Base-by-base conservation (phyloP, 2,888 invertebrate species). In the Cerastis leucographa region DNA sequence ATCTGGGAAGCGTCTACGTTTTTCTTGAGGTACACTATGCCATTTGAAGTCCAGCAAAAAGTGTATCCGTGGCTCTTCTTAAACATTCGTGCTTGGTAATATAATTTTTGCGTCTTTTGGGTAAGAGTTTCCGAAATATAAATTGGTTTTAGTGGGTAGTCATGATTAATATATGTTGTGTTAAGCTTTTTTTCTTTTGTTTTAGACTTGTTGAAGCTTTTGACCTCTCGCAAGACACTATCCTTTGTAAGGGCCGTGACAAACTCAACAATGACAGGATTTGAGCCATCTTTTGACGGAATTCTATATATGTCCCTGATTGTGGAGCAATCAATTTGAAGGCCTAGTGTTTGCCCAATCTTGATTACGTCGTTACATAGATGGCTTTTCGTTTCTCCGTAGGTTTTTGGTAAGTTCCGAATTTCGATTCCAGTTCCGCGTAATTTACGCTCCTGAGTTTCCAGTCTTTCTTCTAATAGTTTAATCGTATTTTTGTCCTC, bases 261-360 rank as follows among this genome's bases (percentile, higher is more conserved):
- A 62, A 62, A 62, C 40, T 62, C 40, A 22, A 62, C 62, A 62
- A 62, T 62, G 22, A 40, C 40, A 22, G 62, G 62, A 62, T 62
- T 62, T 40, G 62, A 62, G 62, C 62, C 62, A 62, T 62, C 40
- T 62, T 62, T 62, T 35, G 40, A 19, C 19, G 62, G 62, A 62
- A 62, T 40, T 40, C 62, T 62, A 11, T 62, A 62, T 22, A 40
- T 62, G 40, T 40, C 40, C 35, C 61, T 61, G 17, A 61, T 61
- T 61, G 42, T 42, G 42, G 42, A 42, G 9, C 42, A 5, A 42
- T 42, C 9, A 42, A 42, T 42, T 42, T 42, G 35, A 35, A 61
- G 35, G 19, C 19, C 61, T 9, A 61, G 35, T 35, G 29, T 61
- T 61, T 35, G 8, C 35, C 35, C 61, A 29, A 61, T 61, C 17